Evolutionary conservation across 2,797 vertebrate species (phyloP), one percentile per base, ranked within the genome.

Genomic region (Fratercula arctica): DNA sequence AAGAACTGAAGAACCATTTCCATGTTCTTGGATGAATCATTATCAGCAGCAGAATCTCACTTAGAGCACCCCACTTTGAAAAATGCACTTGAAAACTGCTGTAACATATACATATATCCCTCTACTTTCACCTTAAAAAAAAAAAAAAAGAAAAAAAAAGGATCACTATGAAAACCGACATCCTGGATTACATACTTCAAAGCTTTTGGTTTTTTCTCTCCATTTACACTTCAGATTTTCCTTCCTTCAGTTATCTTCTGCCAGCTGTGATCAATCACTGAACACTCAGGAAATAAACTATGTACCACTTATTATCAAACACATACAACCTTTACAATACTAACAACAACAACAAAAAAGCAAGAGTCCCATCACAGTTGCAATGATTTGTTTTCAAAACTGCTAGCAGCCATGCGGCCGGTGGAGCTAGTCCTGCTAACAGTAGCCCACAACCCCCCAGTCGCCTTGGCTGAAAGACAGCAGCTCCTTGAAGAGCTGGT

Each of bases 1-100:
- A 89, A 85, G 93, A 95, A 75, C 82, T 56, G 53, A 88, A 60
- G 94, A 89, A 89, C 61, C 73, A 67, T 86, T 91, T 92, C 87
- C 51, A 91, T 77, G 26, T 68, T 64, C 64, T 61, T 14, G 4
- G 63, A 66, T 75, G 53, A 53, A 79, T 72, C 67, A 46, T 88
- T 87, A 96, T 61, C 95, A 92, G 79, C 37, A 95, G 81, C 8
- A 73, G 48, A 80, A 95, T 48, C n/a, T 37, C 93, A 48, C 57
- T 39, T 43, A 60, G 53, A 78, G 74, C 20, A 69, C 48, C 87
- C 77, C 82, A 33, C 63, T 68, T 25, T 81, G 86, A 92, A 74
- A 89, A 82, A 50, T 11, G 70, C 16, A 75, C 92, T 83, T 87
- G 46, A 45, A 66, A 87, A 57, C 56, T 18, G 67, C 85, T 90